Base-by-base conservation (phyloP, 2,113 vertebrate genomes). In the Terrapene triunguis region DNA sequence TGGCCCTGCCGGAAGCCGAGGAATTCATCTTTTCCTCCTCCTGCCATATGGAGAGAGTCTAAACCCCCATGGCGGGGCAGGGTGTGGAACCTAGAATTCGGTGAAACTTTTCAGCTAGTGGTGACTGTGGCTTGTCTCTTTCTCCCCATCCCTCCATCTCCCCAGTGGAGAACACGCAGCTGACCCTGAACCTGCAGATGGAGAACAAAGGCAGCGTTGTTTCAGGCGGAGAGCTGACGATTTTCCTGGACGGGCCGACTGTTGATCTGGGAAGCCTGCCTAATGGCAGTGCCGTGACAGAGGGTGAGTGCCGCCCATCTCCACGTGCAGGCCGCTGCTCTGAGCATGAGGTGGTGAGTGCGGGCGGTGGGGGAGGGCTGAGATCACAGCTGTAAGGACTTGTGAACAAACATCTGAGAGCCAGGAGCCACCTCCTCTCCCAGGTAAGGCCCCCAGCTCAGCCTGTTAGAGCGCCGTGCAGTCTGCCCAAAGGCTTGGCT, bases 161-260 rank as follows among this genome's bases (percentile, higher is more conserved):
- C 87, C 72, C 98, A 99, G 99, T 99, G 99, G 99, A 99, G 98
- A 99, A 99, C 97, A 98, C 99, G 88, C 99, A 99, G 98, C 98
- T 99, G 98, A 99, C 98, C 98, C 98, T 99, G 98, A 99, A 99
- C 98, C 99, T 99, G 98, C 99, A 99, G 98, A 99, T 98, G 0
- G 99, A 99, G 98, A 99, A 99, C 99, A 99, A 99, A 99, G 99
- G 99, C 97, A 98, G 98, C 54, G 97, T 99, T 99, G 99, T 99
- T 97, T 99, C 99, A 0, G 99, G 99, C 21, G 99, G 99, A 47
- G 99, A 99, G 98, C 99, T 99, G 98, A 99, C 99, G 96, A 97
- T 99, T 98, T 99, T 99, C 98, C 99, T 99, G 99, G 99, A 99
- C 48, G 99, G 99, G 96, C 98, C 99, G 19, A 98, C 97, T 99